phyloP scores from a whole-genome alignment of 2,888 invertebrate species.

The Orthosia gothica region DNA sequence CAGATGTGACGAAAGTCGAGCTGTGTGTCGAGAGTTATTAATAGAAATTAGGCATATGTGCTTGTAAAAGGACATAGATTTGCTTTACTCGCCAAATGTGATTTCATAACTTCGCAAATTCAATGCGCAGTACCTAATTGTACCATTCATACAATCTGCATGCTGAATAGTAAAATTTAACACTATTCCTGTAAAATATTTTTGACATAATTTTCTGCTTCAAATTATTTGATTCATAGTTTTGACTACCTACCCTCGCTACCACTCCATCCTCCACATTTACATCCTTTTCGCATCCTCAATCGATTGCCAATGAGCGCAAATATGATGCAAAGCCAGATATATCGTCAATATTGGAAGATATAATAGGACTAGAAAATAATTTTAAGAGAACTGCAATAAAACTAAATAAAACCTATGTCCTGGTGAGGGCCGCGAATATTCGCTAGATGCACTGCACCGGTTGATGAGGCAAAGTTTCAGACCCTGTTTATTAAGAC shows the following conservation, averaged over 20 bases:
- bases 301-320: not conserved
- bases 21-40: not conserved
- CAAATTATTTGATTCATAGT: slow-evolving; percentile 22
- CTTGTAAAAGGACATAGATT: not conserved
- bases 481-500: too few relatives aligned
- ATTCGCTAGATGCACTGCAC: too few relatives aligned
- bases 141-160: slow-evolving; percentile 37
- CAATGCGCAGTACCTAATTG: slow-evolving; percentile 23
- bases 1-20: not conserved
- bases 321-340: slow-evolving; percentile 8
- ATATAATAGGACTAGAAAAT: too few relatives aligned
- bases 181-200: slow-evolving; percentile 31
- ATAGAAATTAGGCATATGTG: not conserved
- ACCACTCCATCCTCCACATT: not conserved
- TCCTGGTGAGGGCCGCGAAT: too few relatives aligned
- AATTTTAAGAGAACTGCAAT: too few relatives aligned
- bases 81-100: slow-evolving; percentile 7
- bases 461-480: too few relatives aligned
- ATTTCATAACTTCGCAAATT: slow-evolving; percentile 19
- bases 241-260: not conserved
- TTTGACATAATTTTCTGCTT: slow-evolving; percentile 10
- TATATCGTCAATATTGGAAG: not conserved
- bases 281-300: not conserved
- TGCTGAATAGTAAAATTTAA: slow-evolving; percentile 27
- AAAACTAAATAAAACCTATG: too few relatives aligned